Evolutionary conservation across 2,113 vertebrate genomes (phyloP).

Genomic region (Seriola aureovittata): DNA sequence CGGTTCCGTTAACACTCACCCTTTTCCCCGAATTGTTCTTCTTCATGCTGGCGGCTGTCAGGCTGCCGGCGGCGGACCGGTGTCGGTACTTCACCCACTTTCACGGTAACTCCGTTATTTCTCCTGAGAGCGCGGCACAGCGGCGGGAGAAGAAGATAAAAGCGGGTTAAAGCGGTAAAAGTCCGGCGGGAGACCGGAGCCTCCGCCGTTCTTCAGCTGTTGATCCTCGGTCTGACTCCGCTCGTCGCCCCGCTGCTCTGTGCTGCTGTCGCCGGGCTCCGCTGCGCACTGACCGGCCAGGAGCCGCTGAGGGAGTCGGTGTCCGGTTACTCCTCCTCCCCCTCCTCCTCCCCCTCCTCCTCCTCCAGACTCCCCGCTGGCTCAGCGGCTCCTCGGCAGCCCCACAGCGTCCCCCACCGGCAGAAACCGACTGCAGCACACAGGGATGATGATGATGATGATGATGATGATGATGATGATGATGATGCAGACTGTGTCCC

Average conservation of each 20-base stretch:
- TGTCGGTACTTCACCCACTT: constrained; percentile 27
- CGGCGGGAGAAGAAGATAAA: not conserved
- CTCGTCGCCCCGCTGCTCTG: constrained; percentile 19
- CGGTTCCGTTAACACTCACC: constrained; percentile 58
- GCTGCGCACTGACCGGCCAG: constrained; percentile 57
- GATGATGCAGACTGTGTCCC: too few species aligned
- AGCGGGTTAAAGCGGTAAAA: not conserved
- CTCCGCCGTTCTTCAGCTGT: not conserved
- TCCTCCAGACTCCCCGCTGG: constrained; percentile 57
- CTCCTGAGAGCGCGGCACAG: not conserved
- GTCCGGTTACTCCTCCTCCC: constrained; percentile 71
- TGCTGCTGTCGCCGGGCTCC: constrained; percentile 33
- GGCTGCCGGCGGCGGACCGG: not conserved
- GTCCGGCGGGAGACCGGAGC: constrained; percentile 30
- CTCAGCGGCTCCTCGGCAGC: constrained; percentile 70
- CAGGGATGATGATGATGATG: too few species aligned
- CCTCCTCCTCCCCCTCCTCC: constrained; percentile 15
- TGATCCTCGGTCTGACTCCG: not conserved
- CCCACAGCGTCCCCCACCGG: constrained; percentile 45
- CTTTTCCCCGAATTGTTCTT: constrained; percentile 68
- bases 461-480: too few species aligned
- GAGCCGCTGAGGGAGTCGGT: constrained; percentile 48
- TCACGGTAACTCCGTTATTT: constrained; percentile 46
- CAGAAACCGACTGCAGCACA: too few species aligned
- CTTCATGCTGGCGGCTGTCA: constrained; percentile 61